These are phyloP conservation scores for Equus przewalskii DNA, from an alignment of 2,113 vertebrate genomes.

Conservation along the genomic window DNA sequence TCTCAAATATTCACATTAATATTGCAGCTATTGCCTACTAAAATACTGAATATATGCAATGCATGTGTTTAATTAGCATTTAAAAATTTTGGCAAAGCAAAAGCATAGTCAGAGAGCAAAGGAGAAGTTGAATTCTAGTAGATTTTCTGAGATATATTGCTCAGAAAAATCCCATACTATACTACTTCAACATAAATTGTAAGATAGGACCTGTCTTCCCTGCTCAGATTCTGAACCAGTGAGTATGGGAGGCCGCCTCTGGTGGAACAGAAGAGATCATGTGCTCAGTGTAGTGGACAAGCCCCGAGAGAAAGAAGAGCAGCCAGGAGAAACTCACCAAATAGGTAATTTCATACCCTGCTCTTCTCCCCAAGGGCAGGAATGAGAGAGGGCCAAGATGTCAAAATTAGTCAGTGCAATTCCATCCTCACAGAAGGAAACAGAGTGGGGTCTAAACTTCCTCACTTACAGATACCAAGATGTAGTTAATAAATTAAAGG, in stretches of 20 bases:
- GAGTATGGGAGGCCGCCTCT: neutral
- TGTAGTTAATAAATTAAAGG: neutral
- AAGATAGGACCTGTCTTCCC: neutral
- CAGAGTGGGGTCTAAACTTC: neutral
- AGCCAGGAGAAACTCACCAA: neutral
- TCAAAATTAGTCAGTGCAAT: neutral
- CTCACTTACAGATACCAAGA: neutral
- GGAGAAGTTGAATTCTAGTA: neutral
- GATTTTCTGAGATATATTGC: neutral
- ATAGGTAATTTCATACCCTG: neutral
- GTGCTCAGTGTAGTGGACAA: neutral
- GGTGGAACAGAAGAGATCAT: neutral
- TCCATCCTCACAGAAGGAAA: neutral
- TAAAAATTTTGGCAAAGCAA: slow-evolving; percentile 16
- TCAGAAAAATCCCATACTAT: neutral
- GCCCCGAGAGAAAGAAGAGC: neutral
- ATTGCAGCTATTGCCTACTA: neutral
- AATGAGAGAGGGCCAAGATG: neutral
- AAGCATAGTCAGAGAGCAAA: slow-evolving; percentile 31
- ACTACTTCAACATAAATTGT: neutral
- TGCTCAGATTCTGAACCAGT: neutral
- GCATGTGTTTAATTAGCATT: slow-evolving; percentile 14
- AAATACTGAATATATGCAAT: slow-evolving; percentile 18
- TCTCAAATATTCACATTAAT: slow-evolving; percentile 39
- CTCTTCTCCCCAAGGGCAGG: neutral